A percentile compares a stretch with the other conserved stretches of the same genome.
Conservation (phyloP, 2,113 vertebrate genomes). For the Phrynocephalus versicolor region DNA sequence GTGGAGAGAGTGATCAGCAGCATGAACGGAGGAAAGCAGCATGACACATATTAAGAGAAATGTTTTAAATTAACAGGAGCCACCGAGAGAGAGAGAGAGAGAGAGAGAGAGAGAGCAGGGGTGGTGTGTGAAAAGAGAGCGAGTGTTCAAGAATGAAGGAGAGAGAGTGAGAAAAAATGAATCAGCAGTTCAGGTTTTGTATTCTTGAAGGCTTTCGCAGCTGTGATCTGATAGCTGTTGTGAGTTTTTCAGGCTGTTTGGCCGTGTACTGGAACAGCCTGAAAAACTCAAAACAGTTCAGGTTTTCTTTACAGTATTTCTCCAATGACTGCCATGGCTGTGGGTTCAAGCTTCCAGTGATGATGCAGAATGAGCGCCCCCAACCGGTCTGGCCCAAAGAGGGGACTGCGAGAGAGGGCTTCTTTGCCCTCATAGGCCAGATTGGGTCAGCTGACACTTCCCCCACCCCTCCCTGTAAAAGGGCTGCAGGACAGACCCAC, state of each 20-base stretch:
- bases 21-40: neutral
- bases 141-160: too few species aligned
- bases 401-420: neutral
- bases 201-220: too few species aligned
- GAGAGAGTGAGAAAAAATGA: neutral
- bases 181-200: too few species aligned
- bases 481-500: neutral
- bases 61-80: neutral
- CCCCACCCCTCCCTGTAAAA: too few species aligned
- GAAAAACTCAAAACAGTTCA: neutral
- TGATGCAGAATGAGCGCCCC: too few species aligned
- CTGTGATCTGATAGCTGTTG: too few species aligned
- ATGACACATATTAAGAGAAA: accelerated
- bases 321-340: neutral
- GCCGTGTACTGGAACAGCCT: too few species aligned
- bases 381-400: neutral
- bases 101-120: neutral
- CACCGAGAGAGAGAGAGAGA: neutral
- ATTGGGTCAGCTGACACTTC: too few species aligned
- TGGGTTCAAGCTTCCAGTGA: too few species aligned
- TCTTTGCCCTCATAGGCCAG: neutral
- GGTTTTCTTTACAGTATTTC: neutral
- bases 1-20: neutral
- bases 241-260: too few species aligned
- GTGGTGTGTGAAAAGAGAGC: neutral